phyloP scores from a whole-genome alignment of 1,140 invertebrate species.

The Brachionus plicatilis region DNA sequence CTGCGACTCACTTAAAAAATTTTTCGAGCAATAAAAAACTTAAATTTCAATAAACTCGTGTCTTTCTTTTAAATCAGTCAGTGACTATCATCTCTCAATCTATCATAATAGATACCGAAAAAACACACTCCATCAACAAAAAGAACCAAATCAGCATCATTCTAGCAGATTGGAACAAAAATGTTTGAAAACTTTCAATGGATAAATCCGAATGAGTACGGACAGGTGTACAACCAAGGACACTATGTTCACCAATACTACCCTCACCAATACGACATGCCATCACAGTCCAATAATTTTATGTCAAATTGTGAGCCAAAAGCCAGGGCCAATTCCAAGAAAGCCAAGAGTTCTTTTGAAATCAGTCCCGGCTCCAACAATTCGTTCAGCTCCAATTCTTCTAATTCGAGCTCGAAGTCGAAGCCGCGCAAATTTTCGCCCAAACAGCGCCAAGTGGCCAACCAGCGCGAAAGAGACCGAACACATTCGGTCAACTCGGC shows the following conservation, averaged over 20 bases:
- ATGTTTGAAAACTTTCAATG: conserved; percentile 12
- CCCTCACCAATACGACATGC: not conserved
- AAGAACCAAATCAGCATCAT: not conserved
- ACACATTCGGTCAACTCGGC: conserved; percentile 92
- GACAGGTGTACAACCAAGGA: not conserved
- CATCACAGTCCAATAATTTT: not conserved
- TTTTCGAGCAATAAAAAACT: conserved; percentile 28
- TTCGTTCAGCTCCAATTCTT: conserved; percentile 1
- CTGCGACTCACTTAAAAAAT: not conserved
- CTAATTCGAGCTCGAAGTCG: not conserved
- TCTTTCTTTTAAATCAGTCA: conserved; percentile 1
- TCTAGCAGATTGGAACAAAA: not conserved
- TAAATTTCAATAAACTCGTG: conserved; percentile 14
- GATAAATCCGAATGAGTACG: not conserved
- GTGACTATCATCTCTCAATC: not conserved
- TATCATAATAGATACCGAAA: not conserved
- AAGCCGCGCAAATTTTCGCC: conserved; percentile 31
- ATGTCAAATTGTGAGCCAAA: not conserved
- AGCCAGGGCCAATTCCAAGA: not conserved
- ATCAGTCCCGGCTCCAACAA: not conserved
- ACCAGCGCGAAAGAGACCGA: conserved; percentile 64
- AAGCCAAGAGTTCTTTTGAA: not conserved
- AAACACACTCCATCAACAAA: not conserved
- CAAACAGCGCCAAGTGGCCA: conserved; percentile 34
- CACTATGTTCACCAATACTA: not conserved